A percentile compares a stretch with the other conserved stretches of the same genome.
Evolutionary conservation across 2,113 vertebrate species (phyloP).

Genomic region (Takifugu bimaculatus): DNA sequence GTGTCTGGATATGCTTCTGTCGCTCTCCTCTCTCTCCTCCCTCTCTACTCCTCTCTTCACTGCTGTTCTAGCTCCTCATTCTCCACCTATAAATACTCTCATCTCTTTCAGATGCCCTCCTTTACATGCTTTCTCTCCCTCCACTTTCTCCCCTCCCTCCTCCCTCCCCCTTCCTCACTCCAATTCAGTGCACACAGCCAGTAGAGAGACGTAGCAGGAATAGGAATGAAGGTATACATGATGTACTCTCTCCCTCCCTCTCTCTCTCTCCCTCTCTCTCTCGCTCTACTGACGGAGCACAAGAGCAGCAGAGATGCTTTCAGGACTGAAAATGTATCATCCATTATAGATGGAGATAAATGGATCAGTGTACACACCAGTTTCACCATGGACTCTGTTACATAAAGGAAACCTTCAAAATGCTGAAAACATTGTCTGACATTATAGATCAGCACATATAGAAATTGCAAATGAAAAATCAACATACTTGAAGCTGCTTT

Average conservation of each 20-base stretch:
- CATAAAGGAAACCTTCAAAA: not conserved
- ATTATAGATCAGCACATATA: not conserved
- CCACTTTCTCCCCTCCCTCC: not conserved
- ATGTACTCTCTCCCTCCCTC: not conserved
- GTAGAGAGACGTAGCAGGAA: not conserved
- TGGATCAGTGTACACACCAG: not conserved
- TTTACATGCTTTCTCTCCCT: constrained; percentile 14
- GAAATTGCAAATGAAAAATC: no score
- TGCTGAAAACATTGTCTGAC: not conserved
- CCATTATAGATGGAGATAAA: constrained; percentile 47
- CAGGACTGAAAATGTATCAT: constrained; percentile 32
- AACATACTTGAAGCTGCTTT: no score
- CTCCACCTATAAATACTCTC: constrained; percentile 60
- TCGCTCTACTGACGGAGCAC: constrained; percentile 23
- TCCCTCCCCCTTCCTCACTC: constrained; percentile 25
- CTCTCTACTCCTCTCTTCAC: constrained; percentile 1
- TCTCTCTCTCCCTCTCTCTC: not conserved
- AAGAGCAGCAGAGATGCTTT: constrained; percentile 7
- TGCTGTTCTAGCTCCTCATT: constrained; percentile 32
- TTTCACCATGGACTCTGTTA: constrained; percentile 5
- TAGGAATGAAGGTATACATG: not conserved
- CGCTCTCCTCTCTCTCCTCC: constrained; percentile 29
- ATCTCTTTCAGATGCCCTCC: constrained; percentile 35
- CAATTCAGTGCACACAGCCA: constrained; percentile 23
- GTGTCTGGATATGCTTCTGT: constrained; percentile 45